Conservation (phyloP, 2,888 invertebrate species). For the Agonopterix arenella region DNA sequence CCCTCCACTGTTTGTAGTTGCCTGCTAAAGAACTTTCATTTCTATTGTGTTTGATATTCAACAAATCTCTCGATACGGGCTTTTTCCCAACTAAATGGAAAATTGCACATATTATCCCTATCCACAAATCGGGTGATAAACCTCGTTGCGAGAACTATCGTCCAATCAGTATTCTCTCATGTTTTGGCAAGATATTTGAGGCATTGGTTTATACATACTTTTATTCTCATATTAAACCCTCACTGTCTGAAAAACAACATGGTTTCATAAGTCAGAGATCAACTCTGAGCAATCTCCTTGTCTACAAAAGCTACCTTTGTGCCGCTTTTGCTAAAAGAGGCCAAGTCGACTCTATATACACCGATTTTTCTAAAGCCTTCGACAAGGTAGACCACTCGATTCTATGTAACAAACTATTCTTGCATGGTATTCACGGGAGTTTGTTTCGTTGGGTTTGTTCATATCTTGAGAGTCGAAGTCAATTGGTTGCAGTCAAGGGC, state of each 20-base stretch:
- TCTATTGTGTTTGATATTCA: no score
- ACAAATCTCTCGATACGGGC: no score
- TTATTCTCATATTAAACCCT: neutral
- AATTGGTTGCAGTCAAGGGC: no score
- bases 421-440: neutral
- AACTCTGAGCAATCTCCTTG: neutral
- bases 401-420: neutral
- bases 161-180: no score
- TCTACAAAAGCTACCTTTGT: neutral
- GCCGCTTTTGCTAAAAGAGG: neutral
- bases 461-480: no score
- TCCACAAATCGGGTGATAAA: no score
- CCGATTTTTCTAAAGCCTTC: neutral
- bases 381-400: neutral
- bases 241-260: neutral
- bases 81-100: no score
- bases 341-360: neutral
- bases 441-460: neutral
- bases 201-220: neutral
- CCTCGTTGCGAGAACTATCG: no score
- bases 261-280: neutral
- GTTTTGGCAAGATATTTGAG: no score
- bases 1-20: no score
- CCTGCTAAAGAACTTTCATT: no score
- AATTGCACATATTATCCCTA: no score